Evolutionary conservation across 2,888 invertebrate species (phyloP).

Genomic region (Gastrophysa polygoni): DNA sequence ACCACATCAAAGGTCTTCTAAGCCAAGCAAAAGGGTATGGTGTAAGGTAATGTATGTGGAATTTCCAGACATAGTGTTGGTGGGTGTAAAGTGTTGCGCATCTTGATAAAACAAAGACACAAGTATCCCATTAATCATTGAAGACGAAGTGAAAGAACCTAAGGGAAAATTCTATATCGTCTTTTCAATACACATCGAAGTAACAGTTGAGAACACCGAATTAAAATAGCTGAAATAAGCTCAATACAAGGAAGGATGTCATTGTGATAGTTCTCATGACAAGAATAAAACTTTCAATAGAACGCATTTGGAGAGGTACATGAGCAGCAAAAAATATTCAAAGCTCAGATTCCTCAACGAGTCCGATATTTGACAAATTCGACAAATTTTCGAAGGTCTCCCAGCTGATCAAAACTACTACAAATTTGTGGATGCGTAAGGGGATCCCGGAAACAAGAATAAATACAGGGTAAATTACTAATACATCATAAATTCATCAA

Average conservation of each 20-base stretch:
- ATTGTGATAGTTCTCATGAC: too few species aligned
- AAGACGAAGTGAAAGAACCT: not conserved
- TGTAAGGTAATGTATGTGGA: constrained; percentile 36
- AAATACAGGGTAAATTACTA: too few species aligned
- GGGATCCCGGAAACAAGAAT: too few species aligned
- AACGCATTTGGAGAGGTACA: too few species aligned
- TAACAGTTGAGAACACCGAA: constrained; percentile 9
- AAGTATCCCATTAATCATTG: not conserved
- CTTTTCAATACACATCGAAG: constrained; percentile 8
- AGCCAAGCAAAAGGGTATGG: constrained; percentile 47
- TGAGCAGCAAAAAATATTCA: too few species aligned
- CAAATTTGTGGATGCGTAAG: too few species aligned
- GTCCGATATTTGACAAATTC: too few species aligned
- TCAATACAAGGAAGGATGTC: not conserved
- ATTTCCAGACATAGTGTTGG: constrained; percentile 37
- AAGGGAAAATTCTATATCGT: constrained; percentile 27
- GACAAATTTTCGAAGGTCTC: too few species aligned
- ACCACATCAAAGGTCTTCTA: constrained; percentile 41
- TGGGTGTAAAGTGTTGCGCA: constrained; percentile 22
- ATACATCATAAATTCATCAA: too few species aligned
- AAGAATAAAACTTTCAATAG: too few species aligned
- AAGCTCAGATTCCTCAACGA: too few species aligned
- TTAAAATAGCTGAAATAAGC: not conserved
- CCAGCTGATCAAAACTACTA: too few species aligned
- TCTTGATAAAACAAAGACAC: not conserved